These are phyloP conservation scores for Mormyrops boulengeri DNA, from an alignment of 2,797 vertebrate species.

Conservation along the genomic window DNA sequence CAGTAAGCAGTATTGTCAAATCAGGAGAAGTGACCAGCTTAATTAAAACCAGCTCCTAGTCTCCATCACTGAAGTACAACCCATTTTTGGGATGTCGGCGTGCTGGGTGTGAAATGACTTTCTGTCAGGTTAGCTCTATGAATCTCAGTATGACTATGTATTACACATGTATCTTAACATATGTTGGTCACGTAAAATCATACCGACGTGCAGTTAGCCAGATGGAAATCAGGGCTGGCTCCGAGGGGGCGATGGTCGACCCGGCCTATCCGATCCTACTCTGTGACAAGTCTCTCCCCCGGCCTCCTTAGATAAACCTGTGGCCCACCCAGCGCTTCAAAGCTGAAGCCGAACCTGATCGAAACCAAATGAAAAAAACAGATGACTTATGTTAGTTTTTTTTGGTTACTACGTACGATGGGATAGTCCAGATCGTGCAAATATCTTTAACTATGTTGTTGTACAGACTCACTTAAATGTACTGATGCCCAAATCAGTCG, in stretches of 20 bases:
- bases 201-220: neutral
- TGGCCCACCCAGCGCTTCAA: neutral
- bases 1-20: constrained; percentile 5
- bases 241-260: neutral
- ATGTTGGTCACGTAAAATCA: neutral
- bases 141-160: neutral
- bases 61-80: neutral
- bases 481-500: neutral
- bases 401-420: neutral
- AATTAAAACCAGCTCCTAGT: constrained; percentile 1
- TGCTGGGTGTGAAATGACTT: neutral
- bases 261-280: neutral
- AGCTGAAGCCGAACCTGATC: neutral
- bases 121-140: neutral
- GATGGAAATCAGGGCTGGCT: neutral
- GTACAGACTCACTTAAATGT: neutral
- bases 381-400: neutral
- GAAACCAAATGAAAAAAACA: neutral
- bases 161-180: neutral
- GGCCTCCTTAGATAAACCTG: neutral
- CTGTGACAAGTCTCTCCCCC: neutral
- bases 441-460: neutral
- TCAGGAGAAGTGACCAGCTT: neutral
- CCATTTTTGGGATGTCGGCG: neutral
- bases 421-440: neutral